Evolutionary conservation across 2,113 vertebrate species (phyloP).

Genomic region (Hemiscyllium ocellatum): DNA sequence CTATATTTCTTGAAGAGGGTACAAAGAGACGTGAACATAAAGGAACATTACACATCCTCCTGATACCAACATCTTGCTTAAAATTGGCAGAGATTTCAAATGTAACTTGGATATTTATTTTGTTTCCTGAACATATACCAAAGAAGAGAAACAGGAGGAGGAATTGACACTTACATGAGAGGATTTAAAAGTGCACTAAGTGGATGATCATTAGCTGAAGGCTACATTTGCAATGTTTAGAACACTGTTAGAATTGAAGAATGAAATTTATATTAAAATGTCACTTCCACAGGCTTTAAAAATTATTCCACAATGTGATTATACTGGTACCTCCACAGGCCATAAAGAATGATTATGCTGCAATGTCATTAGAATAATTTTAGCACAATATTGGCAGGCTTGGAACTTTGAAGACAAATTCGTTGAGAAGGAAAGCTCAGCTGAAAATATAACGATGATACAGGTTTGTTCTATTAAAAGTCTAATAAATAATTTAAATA

Average conservation of each 20-base stretch:
- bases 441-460: not conserved
- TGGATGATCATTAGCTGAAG: conserved; percentile 21
- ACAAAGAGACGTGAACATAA: not conserved
- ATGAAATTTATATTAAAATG: conserved; percentile 9
- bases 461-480: conserved; percentile 46
- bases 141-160: not conserved
- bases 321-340: not conserved
- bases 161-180: not conserved
- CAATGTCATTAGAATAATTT: conserved; percentile 1
- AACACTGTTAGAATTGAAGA: not conserved
- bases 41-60: not conserved
- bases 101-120: not conserved
- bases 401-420: conserved; percentile 25
- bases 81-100: not conserved
- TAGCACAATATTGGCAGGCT: conserved; percentile 15
- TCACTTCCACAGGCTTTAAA: not conserved
- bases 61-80: not conserved
- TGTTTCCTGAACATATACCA: not conserved
- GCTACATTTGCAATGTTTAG: not conserved
- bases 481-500: conserved; percentile 56
- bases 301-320: conserved; percentile 32
- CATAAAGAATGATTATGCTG: conserved; percentile 26
- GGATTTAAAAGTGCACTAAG: not conserved
- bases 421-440: not conserved
- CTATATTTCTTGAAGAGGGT: too few species aligned